phyloP scores from a whole-genome alignment of 2,888 invertebrate species.

The Chymomyza caudatula region DNA sequence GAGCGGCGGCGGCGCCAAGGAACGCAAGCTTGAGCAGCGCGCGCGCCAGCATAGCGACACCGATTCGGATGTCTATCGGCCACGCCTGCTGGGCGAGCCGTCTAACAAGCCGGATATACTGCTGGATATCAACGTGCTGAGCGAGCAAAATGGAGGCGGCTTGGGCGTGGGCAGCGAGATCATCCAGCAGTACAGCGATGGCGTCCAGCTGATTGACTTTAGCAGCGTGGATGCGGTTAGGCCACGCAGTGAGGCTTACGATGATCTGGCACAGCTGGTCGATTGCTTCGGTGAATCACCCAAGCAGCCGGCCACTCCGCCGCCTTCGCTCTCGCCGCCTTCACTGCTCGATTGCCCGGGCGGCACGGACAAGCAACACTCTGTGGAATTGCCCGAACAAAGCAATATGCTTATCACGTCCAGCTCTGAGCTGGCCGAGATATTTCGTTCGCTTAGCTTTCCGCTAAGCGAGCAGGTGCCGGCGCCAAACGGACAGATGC shows the following conservation, averaged over 20 bases:
- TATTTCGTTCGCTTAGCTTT: conserved; percentile 76
- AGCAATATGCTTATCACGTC: conserved; percentile 72
- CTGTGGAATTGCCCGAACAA: conserved; percentile 64
- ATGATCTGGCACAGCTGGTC: conserved; percentile 64
- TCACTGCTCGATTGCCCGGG: conserved; percentile 43
- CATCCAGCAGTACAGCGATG: conserved; percentile 44
- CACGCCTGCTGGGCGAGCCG: conserved; percentile 56
- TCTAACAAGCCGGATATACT: conserved; percentile 76
- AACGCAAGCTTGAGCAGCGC: conserved; percentile 64
- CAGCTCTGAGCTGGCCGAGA: conserved; percentile 74
- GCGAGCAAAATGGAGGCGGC: conserved; percentile 57
- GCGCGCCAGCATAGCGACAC: conserved; percentile 75
- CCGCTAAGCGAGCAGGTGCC: conserved; percentile 65
- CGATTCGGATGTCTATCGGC: conserved; percentile 70
- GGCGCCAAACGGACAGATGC: conserved; percentile 10
- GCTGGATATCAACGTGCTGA: conserved; percentile 76
- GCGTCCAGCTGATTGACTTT: conserved; percentile 68
- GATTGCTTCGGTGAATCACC: conserved; percentile 69
- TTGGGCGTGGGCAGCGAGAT: conserved; percentile 19
- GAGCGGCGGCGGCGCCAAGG: conserved; percentile 67
- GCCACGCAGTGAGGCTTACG: conserved; percentile 36
- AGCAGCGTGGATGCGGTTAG: conserved; percentile 37
- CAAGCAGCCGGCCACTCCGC: conserved; percentile 71
- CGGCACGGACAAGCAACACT: conserved; percentile 5
- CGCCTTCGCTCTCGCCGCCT: conserved; percentile 75